phyloP scores from a whole-genome alignment of 2,113 vertebrate genomes.

The Nothobranchius furzeri region DNA sequence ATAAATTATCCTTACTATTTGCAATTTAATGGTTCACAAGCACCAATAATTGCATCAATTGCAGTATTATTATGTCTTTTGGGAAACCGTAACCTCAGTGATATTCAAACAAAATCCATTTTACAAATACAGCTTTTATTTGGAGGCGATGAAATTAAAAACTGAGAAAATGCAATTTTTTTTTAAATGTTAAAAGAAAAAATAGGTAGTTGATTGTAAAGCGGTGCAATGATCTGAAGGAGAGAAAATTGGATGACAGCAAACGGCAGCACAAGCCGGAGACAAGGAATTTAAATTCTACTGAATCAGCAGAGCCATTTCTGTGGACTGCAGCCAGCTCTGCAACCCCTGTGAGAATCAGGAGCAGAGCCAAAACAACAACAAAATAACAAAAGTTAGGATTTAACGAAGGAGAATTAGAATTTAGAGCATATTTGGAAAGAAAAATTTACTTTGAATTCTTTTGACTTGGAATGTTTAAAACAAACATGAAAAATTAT shows the following conservation, averaged over 20 bases:
- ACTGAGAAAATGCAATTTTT: conserved; percentile 9
- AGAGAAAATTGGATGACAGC: conserved; percentile 27
- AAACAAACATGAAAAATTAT: too few species aligned
- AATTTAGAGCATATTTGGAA: background rate
- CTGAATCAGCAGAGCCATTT: conserved; percentile 47
- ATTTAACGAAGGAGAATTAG: conserved; percentile 38
- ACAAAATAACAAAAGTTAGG: conserved; percentile 33
- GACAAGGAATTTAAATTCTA: conserved; percentile 47
- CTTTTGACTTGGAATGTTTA: too few species aligned
- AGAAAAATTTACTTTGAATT: too few species aligned
- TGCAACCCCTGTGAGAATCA: conserved; percentile 40
- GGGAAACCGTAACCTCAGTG: conserved; percentile 15
- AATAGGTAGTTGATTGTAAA: conserved; percentile 8
- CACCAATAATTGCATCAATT: too few species aligned
- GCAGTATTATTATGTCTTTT: conserved; percentile 5
- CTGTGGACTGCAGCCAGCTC: conserved; percentile 52
- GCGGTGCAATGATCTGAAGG: conserved; percentile 18
- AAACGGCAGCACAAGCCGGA: conserved; percentile 26
- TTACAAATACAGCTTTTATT: background rate
- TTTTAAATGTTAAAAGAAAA: conserved; percentile 7
- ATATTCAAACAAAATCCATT: background rate
- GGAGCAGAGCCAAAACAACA: conserved; percentile 37
- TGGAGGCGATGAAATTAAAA: conserved; percentile 6
- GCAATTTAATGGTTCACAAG: too few species aligned
- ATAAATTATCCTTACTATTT: too few species aligned